Conservation (phyloP, 2,797 vertebrate species). For the Chiropotes sagulatus region DNA sequence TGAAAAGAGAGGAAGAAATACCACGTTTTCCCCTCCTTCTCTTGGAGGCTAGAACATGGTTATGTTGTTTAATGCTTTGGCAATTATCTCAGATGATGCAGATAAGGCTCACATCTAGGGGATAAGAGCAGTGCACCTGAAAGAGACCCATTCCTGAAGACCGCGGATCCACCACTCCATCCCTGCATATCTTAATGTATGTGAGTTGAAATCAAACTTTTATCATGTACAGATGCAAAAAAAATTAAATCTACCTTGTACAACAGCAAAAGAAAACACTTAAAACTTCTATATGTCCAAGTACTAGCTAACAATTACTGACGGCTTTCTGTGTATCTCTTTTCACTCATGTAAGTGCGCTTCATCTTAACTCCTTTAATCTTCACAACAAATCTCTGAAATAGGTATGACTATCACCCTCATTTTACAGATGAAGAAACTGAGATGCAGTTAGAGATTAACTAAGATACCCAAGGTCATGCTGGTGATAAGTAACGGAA, state of each 20-base stretch:
- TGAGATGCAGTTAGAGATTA: neutral
- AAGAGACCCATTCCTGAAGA: neutral
- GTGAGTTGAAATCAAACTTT: neutral
- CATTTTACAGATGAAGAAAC: neutral
- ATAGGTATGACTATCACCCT: neutral
- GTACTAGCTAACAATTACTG: neutral
- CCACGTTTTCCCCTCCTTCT: neutral
- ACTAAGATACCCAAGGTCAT: neutral
- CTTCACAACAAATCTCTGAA: neutral
- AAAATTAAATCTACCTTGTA: neutral
- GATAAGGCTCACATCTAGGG: neutral
- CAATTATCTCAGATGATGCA: neutral
- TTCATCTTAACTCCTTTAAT: slow-evolving; percentile 5
- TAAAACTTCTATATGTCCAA: neutral
- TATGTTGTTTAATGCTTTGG: neutral
- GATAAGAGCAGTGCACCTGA: neutral
- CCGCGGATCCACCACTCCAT: neutral
- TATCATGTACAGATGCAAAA: neutral
- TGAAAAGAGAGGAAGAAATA: neutral
- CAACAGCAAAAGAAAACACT: neutral
- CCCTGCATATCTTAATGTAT: neutral
- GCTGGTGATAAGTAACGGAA: neutral
- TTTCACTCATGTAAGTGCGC: neutral
- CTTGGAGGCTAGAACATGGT: neutral
- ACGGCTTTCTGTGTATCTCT: neutral